Percentiles rank a stretch among this genome's conserved stretches.
These are phyloP conservation scores for Tipula helvola DNA, from an alignment of 2,888 invertebrate genomes.

Conservation along the genomic window DNA sequence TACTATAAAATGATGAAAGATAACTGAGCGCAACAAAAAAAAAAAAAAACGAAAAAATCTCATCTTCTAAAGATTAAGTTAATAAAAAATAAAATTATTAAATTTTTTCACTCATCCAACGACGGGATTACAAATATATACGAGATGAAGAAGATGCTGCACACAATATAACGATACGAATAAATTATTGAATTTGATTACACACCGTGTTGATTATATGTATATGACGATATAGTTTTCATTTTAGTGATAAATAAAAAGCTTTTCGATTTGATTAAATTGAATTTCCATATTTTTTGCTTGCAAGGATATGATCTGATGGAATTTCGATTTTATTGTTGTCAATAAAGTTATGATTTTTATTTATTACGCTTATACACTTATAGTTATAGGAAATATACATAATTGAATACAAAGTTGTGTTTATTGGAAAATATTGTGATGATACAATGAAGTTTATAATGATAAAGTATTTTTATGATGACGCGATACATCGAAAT, in stretches of 20 bases:
- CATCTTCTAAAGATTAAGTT: neutral
- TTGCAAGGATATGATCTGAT: neutral
- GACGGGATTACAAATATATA: neutral
- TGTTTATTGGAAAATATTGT: neutral
- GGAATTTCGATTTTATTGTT: neutral
- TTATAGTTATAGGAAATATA: neutral
- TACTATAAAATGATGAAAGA: neutral
- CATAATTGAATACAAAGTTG: neutral
- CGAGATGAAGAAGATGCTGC: neutral
- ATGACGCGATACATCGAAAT: neutral
- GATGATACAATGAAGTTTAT: neutral
- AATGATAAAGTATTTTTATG: neutral
- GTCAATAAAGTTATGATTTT: neutral
- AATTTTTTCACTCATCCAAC: neutral
- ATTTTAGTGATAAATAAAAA: neutral
- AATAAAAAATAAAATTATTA: neutral
- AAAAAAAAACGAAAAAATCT: neutral
- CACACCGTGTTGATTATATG: neutral
- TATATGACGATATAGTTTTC: neutral
- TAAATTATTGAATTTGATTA: conserved; percentile 4
- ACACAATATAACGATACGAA: neutral
- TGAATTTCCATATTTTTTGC: neutral
- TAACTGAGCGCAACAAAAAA: neutral
- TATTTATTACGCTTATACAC: neutral
- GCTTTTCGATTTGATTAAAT: neutral